These are phyloP conservation scores for Heliocidaris erythrogramma DNA, from an alignment of 35 echinoderm and acorn worm species.

Conservation along the genomic window DNA sequence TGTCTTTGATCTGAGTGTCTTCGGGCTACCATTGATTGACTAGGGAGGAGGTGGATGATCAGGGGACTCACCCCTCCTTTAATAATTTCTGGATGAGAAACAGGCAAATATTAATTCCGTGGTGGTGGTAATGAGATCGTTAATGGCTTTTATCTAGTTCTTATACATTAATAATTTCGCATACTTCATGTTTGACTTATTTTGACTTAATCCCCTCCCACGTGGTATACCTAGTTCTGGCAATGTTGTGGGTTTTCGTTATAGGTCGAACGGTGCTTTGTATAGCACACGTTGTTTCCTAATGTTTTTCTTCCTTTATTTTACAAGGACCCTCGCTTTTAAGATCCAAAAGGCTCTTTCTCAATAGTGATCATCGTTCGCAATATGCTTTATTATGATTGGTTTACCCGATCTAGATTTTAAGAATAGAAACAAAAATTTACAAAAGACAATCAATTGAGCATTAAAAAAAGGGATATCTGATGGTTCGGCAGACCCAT, in stretches of 20 bases:
- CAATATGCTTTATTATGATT: no score
- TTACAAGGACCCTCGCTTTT: background rate
- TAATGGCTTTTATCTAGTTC: background rate
- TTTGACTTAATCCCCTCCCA: background rate
- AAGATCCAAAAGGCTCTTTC: background rate
- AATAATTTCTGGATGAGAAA: background rate
- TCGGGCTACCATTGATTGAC: background rate
- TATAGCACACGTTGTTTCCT: background rate
- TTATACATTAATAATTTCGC: background rate
- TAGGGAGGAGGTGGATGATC: background rate
- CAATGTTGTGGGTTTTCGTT: background rate
- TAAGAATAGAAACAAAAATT: no score
- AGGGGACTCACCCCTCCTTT: background rate
- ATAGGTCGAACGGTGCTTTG: background rate
- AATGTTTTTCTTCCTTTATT: background rate
- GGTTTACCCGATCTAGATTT: no score
- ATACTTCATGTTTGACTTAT: background rate
- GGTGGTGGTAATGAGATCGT: background rate
- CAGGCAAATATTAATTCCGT: background rate
- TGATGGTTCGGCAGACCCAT: no score
- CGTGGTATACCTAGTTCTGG: background rate
- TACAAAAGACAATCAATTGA: no score
- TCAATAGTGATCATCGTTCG: no score
- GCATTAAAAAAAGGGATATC: no score
- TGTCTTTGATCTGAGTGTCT: conserved; percentile 11